Evolutionary conservation across 53 echinoderm and acorn worm genomes (phyloP).

Genomic region (Paracentrotus lividus): DNA sequence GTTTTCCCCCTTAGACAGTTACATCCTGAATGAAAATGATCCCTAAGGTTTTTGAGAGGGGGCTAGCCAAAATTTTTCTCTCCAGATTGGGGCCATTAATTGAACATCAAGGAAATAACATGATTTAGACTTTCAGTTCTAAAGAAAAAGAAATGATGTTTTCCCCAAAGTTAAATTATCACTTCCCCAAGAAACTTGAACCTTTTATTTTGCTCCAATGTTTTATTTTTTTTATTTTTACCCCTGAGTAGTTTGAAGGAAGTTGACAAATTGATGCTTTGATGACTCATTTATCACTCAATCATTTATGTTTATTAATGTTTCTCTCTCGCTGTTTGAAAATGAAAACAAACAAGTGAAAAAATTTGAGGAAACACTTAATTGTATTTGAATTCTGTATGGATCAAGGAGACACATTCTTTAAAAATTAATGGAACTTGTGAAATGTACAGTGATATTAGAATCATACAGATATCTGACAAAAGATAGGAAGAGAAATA

Average conservation of each 20-base stretch:
- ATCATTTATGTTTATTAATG: background rate
- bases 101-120: conserved; percentile 16
- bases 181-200: conserved; percentile 6
- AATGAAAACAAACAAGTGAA: background rate
- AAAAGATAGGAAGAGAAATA: no score
- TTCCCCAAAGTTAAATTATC: background rate
- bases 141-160: background rate
- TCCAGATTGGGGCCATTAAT: no score
- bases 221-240: background rate
- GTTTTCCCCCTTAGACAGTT: background rate
- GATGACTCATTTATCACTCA: background rate
- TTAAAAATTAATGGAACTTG: no score
- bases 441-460: no score
- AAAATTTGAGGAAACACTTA: background rate
- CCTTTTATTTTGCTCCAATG: background rate
- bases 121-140: background rate
- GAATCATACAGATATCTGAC: no score
- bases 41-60: background rate
- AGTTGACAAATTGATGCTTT: background rate
- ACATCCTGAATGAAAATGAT: background rate
- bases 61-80: background rate
- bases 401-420: no score
- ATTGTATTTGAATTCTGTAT: background rate
- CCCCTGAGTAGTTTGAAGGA: background rate
- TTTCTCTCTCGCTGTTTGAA: background rate